These are phyloP conservation scores for Aphaenogaster floridana DNA, from an alignment of 1,140 invertebrate genomes.

Conservation along the genomic window DNA sequence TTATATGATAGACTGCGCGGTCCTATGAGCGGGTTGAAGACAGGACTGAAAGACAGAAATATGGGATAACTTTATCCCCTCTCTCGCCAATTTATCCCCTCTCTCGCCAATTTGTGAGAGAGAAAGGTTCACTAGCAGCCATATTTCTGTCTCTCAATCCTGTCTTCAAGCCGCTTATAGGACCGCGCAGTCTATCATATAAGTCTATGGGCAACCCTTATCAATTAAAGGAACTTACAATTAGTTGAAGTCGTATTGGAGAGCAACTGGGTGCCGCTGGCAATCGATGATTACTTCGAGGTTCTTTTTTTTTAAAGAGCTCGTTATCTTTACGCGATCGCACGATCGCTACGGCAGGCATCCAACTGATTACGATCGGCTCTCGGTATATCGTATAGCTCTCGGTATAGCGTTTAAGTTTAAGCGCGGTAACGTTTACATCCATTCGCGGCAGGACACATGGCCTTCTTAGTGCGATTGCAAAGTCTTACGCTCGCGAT, in stretches of 20 bases:
- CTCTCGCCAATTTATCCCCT: not conserved
- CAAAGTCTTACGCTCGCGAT: slow-evolving; percentile 7
- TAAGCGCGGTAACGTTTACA: slow-evolving; percentile 2
- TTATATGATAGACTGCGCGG: no score
- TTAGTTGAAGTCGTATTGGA: not conserved
- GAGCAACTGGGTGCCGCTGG: not conserved
- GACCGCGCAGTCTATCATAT: no score
- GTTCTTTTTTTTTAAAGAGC: slow-evolving; percentile 4
- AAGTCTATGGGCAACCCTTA: not conserved
- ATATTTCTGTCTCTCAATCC: no score
- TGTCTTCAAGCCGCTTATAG: no score
- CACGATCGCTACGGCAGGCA: not conserved
- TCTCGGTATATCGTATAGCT: not conserved
- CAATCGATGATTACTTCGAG: not conserved
- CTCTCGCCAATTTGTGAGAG: not conserved
- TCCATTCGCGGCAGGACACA: slow-evolving; percentile 40
- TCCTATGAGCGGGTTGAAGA: no score
- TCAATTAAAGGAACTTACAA: not conserved
- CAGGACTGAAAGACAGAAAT: no score
- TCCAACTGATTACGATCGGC: slow-evolving; percentile 26
- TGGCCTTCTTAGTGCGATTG: slow-evolving; percentile 43
- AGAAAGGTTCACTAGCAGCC: no score
- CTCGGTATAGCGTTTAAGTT: not conserved
- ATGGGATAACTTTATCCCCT: no score
- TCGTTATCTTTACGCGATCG: slow-evolving; percentile 5